Conservation (phyloP, 2,113 vertebrate species). For the Urocitellus parryii region DNA sequence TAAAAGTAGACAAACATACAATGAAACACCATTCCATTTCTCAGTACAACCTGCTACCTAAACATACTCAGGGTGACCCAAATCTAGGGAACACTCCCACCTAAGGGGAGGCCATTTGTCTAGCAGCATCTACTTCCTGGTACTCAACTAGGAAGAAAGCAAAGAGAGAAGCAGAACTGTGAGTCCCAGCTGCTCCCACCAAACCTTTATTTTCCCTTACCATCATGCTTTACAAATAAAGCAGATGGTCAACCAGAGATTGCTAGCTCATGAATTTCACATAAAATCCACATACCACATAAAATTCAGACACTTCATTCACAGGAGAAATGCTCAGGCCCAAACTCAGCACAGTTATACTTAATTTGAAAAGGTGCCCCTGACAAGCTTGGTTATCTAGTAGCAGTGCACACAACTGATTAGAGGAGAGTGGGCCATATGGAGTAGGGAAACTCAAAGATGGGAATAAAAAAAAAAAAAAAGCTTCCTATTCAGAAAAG, state of each 20-base stretch:
- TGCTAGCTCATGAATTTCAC: background rate
- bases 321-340: background rate
- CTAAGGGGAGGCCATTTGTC: background rate
- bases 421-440: background rate
- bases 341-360: background rate
- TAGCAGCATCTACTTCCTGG: background rate
- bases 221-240: background rate
- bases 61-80: background rate
- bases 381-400: background rate
- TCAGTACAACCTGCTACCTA: background rate
- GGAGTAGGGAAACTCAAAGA: background rate
- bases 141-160: background rate
- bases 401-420: background rate
- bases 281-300: background rate
- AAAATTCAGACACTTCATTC: background rate
- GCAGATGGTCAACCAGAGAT: background rate
- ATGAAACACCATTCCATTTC: background rate
- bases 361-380: conserved; percentile 15
- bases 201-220: background rate
- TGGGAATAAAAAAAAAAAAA: background rate
- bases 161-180: background rate
- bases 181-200: background rate
- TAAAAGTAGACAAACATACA: background rate
- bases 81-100: background rate
- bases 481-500: background rate